Evolutionary conservation across 1,140 invertebrate genomes (phyloP).

Genomic region (Chironomus striatipennis): DNA sequence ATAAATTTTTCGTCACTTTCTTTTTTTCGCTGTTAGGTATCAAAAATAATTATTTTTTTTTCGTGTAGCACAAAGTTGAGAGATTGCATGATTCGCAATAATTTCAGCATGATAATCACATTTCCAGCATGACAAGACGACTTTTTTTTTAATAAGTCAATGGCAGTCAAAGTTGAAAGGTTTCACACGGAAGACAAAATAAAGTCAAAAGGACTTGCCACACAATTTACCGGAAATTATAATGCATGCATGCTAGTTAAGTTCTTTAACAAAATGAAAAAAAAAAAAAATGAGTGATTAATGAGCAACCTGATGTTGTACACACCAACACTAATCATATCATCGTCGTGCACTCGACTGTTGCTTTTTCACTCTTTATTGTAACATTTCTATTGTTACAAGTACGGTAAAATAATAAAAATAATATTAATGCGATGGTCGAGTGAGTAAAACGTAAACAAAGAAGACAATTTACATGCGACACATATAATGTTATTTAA

Average conservation of each 20-base stretch:
- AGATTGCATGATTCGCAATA: background rate
- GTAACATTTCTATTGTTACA: background rate
- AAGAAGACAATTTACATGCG: background rate
- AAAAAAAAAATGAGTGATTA: too few relatives aligned
- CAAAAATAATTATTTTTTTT: background rate
- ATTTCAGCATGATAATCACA: too few relatives aligned
- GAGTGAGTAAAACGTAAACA: conserved; percentile 20
- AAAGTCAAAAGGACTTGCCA: background rate
- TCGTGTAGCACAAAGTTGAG: background rate
- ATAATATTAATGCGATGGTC: background rate
- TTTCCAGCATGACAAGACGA: too few relatives aligned
- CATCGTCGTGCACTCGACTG: background rate
- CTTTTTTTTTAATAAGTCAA: background rate
- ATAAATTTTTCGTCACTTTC: background rate
- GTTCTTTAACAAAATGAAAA: conserved; percentile 25
- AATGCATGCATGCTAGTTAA: background rate
- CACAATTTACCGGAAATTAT: background rate
- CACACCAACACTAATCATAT: background rate
- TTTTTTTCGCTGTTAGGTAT: background rate
- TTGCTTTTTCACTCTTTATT: background rate
- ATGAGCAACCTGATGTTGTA: background rate
- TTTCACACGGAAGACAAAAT: background rate
- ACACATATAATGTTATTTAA: background rate
- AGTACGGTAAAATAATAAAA: background rate
- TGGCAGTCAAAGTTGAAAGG: background rate